Percentiles rank a stretch among this genome's conserved stretches.
phyloP scores from a whole-genome alignment of 2,888 invertebrate genomes.

The Cerceris rybyensis region DNA sequence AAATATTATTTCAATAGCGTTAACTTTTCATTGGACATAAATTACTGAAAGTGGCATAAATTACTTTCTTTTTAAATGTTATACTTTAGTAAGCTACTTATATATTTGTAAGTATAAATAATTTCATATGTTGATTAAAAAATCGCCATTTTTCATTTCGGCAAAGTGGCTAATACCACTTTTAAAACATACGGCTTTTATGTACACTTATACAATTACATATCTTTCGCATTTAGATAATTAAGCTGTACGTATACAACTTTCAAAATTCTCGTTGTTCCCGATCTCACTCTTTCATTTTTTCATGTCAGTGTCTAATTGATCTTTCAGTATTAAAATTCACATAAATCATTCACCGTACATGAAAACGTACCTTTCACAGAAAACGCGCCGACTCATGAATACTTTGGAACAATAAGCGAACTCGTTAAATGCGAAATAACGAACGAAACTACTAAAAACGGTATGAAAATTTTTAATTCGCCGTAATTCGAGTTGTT shows the following conservation, averaged over 20 bases:
- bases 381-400: constrained; percentile 15
- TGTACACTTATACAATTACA: neutral
- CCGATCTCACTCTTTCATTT: neutral
- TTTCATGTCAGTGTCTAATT: neutral
- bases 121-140: no score
- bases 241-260: no score
- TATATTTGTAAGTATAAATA: no score
- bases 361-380: no score
- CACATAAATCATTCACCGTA: neutral
- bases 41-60: no score
- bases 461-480: constrained; percentile 29
- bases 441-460: constrained; percentile 32
- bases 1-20: no score
- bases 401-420: constrained; percentile 46
- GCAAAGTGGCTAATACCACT: no score
- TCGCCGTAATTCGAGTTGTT: constrained; percentile 30
- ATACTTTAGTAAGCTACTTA: no score
- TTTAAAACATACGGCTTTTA: neutral
- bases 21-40: no score
- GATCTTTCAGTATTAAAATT: neutral
- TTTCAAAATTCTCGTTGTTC: no score
- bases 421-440: constrained; percentile 51
- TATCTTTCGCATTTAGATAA: neutral
- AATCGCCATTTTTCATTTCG: no score
- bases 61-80: no score